phyloP scores from a whole-genome alignment of 1,140 invertebrate genomes.

The Aphidius ervi region DNA sequence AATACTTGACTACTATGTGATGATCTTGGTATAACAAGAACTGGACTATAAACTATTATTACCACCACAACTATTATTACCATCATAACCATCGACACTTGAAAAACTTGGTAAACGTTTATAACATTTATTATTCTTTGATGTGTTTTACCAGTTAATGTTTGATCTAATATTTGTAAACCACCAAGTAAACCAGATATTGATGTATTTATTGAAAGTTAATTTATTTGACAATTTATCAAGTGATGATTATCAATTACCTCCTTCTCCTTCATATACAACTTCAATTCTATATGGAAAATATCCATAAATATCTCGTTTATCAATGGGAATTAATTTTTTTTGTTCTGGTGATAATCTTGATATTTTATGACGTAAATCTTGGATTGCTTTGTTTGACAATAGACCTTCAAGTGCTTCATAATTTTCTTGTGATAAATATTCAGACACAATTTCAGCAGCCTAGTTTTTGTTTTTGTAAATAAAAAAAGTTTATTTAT shows the following conservation, averaged over 20 bases:
- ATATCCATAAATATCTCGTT: slow-evolving; percentile 26
- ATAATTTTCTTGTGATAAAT: slow-evolving; percentile 30
- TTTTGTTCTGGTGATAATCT: slow-evolving; percentile 22
- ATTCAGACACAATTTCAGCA: slow-evolving; percentile 42
- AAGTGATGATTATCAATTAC: background rate
- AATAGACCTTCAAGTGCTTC: slow-evolving; percentile 31
- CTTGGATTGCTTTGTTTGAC: slow-evolving; percentile 20
- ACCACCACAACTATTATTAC: slow-evolving; percentile 20
- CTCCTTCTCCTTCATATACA: slow-evolving; percentile 47
- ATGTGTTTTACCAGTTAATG: slow-evolving; percentile 76
- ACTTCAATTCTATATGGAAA: slow-evolving; percentile 55
- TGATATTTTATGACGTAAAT: slow-evolving; percentile 26
- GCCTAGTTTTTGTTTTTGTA: slow-evolving; percentile 35
- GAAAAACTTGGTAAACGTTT: slow-evolving; percentile 46
- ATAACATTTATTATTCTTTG: slow-evolving; percentile 80
- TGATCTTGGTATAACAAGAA: slow-evolving; percentile 78
- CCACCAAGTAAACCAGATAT: slow-evolving; percentile 85
- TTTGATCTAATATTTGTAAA: slow-evolving; percentile 85
- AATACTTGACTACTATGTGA: slow-evolving; percentile 78
- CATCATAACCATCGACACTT: slow-evolving; percentile 23
- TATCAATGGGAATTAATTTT: slow-evolving; percentile 21
- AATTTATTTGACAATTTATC: too few species aligned
- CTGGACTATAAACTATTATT: slow-evolving; percentile 62
- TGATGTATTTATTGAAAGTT: slow-evolving; percentile 58
- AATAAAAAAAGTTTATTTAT: too few species aligned